These are phyloP conservation scores for Sarcoramphus papa DNA, from an alignment of 2,797 vertebrate species.

Conservation along the genomic window DNA sequence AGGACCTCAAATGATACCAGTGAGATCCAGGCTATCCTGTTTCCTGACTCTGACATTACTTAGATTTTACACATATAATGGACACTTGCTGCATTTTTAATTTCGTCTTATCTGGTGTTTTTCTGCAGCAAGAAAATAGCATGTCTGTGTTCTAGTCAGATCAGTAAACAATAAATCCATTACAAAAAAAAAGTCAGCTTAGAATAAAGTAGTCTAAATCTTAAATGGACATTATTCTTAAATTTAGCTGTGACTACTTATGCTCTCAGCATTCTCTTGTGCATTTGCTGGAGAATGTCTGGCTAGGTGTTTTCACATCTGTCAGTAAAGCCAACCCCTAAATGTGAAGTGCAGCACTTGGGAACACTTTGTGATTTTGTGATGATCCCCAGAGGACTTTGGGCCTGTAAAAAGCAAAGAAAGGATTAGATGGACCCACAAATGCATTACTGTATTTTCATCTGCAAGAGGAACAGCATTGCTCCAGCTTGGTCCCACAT, in stretches of 20 bases:
- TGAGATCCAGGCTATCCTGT: background rate
- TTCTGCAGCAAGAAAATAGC: background rate
- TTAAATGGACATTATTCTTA: background rate
- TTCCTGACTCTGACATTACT: background rate
- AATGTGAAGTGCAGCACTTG: constrained; percentile 49
- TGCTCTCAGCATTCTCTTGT: background rate
- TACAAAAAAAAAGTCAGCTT: background rate
- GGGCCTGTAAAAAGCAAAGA: constrained; percentile 45
- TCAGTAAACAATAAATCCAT: background rate
- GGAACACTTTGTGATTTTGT: constrained; percentile 45
- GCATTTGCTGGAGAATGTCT: constrained; percentile 18
- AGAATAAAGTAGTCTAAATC: background rate
- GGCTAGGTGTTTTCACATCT: constrained; percentile 52
- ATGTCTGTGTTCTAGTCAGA: background rate
- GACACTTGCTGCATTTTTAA: background rate
- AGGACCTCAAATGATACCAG: background rate
- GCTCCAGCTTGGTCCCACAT: constrained; percentile 9
- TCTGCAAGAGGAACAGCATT: constrained; percentile 7
- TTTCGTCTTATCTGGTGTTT: background rate
- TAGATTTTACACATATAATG: background rate
- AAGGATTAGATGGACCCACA: constrained; percentile 50
- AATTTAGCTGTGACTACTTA: constrained; percentile 1
- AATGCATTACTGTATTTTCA: constrained; percentile 47
- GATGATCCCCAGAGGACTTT: constrained; percentile 39
- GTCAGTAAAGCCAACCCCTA: constrained; percentile 48